phyloP scores from a whole-genome alignment of 2,888 invertebrate species.

The Chesias legatella region DNA sequence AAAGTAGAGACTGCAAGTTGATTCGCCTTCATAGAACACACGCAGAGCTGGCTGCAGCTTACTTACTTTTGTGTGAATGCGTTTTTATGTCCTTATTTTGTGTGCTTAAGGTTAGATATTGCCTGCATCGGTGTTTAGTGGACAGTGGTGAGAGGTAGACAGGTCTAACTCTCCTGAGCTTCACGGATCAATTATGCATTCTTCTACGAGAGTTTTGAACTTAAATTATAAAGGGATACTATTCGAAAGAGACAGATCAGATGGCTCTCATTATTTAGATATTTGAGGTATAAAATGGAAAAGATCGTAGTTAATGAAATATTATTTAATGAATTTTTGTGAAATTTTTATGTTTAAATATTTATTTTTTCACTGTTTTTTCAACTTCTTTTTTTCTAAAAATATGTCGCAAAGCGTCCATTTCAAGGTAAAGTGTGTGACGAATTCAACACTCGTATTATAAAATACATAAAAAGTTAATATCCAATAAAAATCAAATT shows the following conservation, averaged over 20 bases:
- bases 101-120: conserved; percentile 19
- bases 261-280: conserved; percentile 38
- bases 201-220: conserved; percentile 43
- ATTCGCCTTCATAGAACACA: conserved; percentile 17
- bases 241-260: conserved; percentile 36
- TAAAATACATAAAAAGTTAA: no score
- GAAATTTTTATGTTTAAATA: no score
- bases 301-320: no score
- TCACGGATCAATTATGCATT: conserved; percentile 57
- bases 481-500: no score
- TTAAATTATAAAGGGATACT: conserved; percentile 47
- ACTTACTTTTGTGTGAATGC: conserved; percentile 1
- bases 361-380: no score
- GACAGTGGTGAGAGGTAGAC: conserved; percentile 27
- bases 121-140: conserved; percentile 4
- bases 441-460: no score
- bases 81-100: conserved; percentile 7
- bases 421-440: no score
- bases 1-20: no score
- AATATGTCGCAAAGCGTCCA: no score
- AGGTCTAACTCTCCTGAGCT: conserved; percentile 38
- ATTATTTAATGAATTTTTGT: not conserved
- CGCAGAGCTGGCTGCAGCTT: conserved; percentile 15
- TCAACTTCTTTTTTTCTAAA: no score
- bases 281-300: conserved; percentile 16